Percentiles rank a stretch among this genome's conserved stretches.
Evolutionary conservation across 1,140 invertebrate species (phyloP).

Genomic region (Zaprionus nigranus): DNA sequence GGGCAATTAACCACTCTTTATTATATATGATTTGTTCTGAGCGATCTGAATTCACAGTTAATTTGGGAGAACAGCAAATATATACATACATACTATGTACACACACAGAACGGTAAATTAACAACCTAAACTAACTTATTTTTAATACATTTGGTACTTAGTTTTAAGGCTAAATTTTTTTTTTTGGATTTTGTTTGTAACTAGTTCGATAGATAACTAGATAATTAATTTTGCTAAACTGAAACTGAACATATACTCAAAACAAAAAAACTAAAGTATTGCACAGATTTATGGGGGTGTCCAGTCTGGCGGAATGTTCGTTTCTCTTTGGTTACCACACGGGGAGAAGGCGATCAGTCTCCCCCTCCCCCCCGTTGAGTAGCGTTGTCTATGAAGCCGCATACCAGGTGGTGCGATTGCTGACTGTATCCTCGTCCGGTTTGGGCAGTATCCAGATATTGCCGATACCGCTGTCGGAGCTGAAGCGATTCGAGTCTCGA

Average conservation of each 20-base stretch:
- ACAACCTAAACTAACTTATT: constrained; percentile 51
- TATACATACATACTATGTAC: background rate
- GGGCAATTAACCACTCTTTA: constrained; percentile 3
- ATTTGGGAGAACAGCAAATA: constrained; percentile 41
- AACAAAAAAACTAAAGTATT: constrained; percentile 1
- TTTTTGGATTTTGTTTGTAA: constrained; percentile 12
- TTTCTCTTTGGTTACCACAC: background rate
- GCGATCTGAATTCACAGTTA: background rate
- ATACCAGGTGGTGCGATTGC: constrained; percentile 79
- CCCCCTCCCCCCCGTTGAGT: no score
- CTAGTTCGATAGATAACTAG: no score
- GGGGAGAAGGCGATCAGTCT: no score
- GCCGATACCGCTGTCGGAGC: constrained; percentile 78
- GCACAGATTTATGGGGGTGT: constrained; percentile 5
- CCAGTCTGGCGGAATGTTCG: background rate
- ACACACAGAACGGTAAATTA: constrained; percentile 29
- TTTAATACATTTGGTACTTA: constrained; percentile 72
- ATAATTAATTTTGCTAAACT: constrained; percentile 11
- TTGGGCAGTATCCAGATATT: constrained; percentile 80
- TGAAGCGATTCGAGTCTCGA: constrained; percentile 82
- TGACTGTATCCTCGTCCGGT: constrained; percentile 61
- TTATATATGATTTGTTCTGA: constrained; percentile 4
- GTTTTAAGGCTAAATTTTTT: constrained; percentile 35
- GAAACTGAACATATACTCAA: background rate
- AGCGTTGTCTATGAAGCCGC: constrained; percentile 45